Conservation (phyloP, 2,888 invertebrate species). For the Euclidia mi region DNA sequence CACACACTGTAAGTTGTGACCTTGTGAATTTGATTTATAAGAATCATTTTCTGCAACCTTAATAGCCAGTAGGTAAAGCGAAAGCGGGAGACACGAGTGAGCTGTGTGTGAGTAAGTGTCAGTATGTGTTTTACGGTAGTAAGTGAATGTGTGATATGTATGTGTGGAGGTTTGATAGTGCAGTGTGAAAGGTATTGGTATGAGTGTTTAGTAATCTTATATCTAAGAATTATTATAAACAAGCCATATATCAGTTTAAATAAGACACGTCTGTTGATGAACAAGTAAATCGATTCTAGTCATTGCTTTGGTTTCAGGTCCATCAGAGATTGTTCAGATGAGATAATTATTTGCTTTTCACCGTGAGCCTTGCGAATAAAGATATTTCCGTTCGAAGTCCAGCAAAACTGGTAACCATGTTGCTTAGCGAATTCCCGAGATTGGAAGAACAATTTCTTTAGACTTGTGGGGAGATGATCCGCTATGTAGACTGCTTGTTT, state of each 20-base stretch:
- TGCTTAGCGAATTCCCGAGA: slow-evolving; percentile 16
- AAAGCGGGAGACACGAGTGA: no score
- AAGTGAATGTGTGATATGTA: no score
- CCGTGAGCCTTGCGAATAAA: not conserved
- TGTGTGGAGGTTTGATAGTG: no score
- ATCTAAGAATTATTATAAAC: no score
- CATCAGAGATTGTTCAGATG: slow-evolving; percentile 1
- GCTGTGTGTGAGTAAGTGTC: no score
- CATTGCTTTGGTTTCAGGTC: not conserved
- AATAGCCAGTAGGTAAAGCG: no score
- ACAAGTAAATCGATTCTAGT: slow-evolving; percentile 5
- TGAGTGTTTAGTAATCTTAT: no score
- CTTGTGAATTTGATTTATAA: not conserved
- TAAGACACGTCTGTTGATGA: not conserved
- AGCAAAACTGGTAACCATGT: slow-evolving; percentile 13
- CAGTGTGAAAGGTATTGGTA: no score
- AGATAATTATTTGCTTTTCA: slow-evolving; percentile 1
- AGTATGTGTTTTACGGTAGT: no score
- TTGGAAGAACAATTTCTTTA: slow-evolving; percentile 11
- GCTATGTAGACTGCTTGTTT: slow-evolving; percentile 17
- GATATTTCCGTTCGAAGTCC: slow-evolving; percentile 1
- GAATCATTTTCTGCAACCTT: not conserved
- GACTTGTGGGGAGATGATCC: slow-evolving; percentile 13
- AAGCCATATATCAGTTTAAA: slow-evolving; percentile 5
- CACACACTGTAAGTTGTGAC: not conserved